phyloP scores from a whole-genome alignment of 2,888 invertebrate genomes.

The Amphimallon solstitiale region DNA sequence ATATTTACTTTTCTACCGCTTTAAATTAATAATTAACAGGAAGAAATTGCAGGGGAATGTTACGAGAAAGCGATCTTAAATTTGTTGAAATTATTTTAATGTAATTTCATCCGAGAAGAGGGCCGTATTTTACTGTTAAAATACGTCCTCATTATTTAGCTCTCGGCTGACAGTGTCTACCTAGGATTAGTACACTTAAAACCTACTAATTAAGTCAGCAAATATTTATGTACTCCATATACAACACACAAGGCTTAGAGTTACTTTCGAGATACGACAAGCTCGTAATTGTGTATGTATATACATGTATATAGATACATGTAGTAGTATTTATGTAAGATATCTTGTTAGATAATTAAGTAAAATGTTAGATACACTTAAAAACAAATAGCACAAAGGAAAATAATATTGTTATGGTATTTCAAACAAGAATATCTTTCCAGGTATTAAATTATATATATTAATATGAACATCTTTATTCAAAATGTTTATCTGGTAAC shows the following conservation, averaged over 20 bases:
- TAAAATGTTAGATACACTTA: no score
- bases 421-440: no score
- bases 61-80: conserved; percentile 30
- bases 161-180: conserved; percentile 34
- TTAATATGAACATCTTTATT: no score
- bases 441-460: no score
- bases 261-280: neutral
- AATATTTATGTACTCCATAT: conserved; percentile 39
- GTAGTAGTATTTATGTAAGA: no score
- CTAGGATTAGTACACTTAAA: conserved; percentile 40
- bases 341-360: no score
- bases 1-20: conserved; percentile 3
- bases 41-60: neutral
- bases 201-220: conserved; percentile 40
- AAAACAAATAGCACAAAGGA: no score
- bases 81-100: conserved; percentile 39
- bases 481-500: no score
- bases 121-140: conserved; percentile 34
- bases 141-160: conserved; percentile 35
- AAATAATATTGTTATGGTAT: no score
- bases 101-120: conserved; percentile 32
- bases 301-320: no score
- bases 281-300: no score
- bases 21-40: conserved; percentile 23
- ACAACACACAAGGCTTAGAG: conserved; percentile 9